These are phyloP conservation scores for Notocelia uddmanniana DNA, from an alignment of 2,888 invertebrate species.

Conservation along the genomic window DNA sequence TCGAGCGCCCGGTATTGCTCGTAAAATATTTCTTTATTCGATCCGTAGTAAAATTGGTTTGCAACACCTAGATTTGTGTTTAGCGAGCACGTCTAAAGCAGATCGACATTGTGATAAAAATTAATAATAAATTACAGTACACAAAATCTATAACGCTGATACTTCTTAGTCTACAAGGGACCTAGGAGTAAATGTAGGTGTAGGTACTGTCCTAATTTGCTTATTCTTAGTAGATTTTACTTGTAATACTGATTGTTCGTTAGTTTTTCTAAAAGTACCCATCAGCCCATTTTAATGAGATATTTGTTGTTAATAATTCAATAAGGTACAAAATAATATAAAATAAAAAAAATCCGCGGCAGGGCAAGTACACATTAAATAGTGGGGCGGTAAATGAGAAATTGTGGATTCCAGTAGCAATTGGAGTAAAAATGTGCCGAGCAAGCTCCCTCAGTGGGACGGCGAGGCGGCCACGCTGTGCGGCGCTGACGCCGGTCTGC, in stretches of 20 bases:
- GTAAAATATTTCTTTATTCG: neutral
- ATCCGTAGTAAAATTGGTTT: neutral
- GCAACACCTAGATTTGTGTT: neutral
- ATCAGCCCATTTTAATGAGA: neutral
- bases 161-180: neutral
- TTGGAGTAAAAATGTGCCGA: slow-evolving; percentile 76
- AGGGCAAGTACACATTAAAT: slow-evolving; percentile 25
- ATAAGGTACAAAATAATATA: neutral
- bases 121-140: neutral
- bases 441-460: slow-evolving; percentile 79
- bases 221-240: neutral
- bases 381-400: slow-evolving; percentile 46
- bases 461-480: slow-evolving; percentile 77
- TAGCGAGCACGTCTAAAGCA: slow-evolving; percentile 8
- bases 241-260: too few relatives aligned
- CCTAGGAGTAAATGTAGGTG: neutral
- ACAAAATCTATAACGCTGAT: neutral
- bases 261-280: too few relatives aligned
- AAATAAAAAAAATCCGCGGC: neutral
- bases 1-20: neutral
- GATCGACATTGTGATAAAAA: neutral
- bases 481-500: slow-evolving; percentile 69
- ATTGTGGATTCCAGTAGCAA: slow-evolving; percentile 80
- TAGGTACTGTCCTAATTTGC: neutral
- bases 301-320: neutral